Evolutionary conservation across 1,140 invertebrate genomes (phyloP).

Genomic region (Drosophila pseudoobscura): DNA sequence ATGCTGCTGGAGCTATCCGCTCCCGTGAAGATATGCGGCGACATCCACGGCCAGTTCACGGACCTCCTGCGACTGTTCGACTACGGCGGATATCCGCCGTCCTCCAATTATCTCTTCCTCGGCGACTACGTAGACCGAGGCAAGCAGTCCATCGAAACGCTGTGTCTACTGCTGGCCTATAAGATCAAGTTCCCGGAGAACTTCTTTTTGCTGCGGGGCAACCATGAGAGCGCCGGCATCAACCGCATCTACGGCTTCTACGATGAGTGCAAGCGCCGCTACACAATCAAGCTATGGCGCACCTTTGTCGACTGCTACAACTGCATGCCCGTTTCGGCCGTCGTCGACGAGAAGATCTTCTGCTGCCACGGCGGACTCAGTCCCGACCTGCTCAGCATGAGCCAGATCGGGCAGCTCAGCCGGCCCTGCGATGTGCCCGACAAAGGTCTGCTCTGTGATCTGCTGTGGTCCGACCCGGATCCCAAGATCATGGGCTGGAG

Average conservation of each 20-base stretch:
- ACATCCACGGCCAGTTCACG: slow-evolving; percentile 99
- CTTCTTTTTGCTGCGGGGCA: slow-evolving; percentile 92
- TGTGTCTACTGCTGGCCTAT: slow-evolving; percentile 96
- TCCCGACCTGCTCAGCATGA: slow-evolving; percentile 94
- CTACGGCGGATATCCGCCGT: slow-evolving; percentile 99
- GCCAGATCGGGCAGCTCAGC: slow-evolving; percentile 93
- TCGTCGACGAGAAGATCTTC: slow-evolving; percentile 98
- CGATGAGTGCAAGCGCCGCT: slow-evolving; percentile 97
- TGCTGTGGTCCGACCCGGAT: slow-evolving; percentile 99
- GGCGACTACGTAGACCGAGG: slow-evolving; percentile 93
- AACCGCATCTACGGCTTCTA: slow-evolving; percentile 97
- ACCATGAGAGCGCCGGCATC: slow-evolving; percentile 92
- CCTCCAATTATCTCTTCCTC: slow-evolving; percentile 99
- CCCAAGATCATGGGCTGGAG: slow-evolving; percentile 94
- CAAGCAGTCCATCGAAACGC: slow-evolving; percentile 93
- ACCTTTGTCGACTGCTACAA: slow-evolving; percentile 96
- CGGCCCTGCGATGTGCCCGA: slow-evolving; percentile 96
- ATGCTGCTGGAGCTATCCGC: slow-evolving; percentile 88
- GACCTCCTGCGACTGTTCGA: slow-evolving; percentile 98
- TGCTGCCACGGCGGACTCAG: slow-evolving; percentile 96
- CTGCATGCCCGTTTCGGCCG: slow-evolving; percentile 96
- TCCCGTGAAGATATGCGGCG: slow-evolving; percentile 93
- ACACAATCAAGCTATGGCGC: slow-evolving; percentile 98
- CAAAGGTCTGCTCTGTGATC: slow-evolving; percentile 95
- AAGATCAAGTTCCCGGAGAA: slow-evolving; percentile 95